Evolutionary conservation across 2,888 invertebrate species (phyloP).

Genomic region (Idaea aversata): DNA sequence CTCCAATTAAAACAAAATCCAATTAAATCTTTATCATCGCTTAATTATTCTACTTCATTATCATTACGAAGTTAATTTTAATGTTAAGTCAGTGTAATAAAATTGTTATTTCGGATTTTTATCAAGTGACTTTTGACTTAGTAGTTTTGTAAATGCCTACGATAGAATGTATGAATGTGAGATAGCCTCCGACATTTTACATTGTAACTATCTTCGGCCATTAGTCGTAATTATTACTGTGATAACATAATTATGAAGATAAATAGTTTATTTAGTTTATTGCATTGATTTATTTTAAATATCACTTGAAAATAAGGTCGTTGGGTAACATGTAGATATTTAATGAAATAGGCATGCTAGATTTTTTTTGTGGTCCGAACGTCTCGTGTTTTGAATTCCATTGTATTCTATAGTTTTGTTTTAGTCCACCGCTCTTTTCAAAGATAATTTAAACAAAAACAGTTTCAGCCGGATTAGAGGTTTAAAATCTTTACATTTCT

Average conservation of each 20-base stretch:
- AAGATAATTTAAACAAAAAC: neutral
- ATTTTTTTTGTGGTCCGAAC: too few relatives aligned
- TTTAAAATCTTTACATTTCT: neutral
- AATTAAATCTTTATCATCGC: neutral
- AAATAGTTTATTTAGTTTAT: neutral
- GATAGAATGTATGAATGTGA: neutral
- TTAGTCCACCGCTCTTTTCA: neutral
- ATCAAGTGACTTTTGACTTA: constrained; percentile 24
- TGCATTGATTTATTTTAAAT: neutral
- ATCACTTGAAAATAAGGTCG: neutral
- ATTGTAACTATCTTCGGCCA: neutral
- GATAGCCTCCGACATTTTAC: neutral
- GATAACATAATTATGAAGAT: constrained; percentile 1
- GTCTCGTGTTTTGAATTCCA: too few relatives aligned
- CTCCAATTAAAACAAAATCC: constrained; percentile 6
- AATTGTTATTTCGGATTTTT: constrained; percentile 37
- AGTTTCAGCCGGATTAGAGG: neutral
- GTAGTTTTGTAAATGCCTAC: neutral
- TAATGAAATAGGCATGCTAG: too few relatives aligned
- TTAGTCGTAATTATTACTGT: neutral
- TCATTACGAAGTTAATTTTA: constrained; percentile 9
- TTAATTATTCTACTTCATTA: neutral
- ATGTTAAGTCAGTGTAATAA: constrained; percentile 28
- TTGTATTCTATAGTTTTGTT: too few relatives aligned
- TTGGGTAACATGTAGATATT: neutral